Percentiles rank a stretch among this genome's conserved stretches.
Conservation (phyloP, 1,140 invertebrate genomes). For the Ceratina japonica region DNA sequence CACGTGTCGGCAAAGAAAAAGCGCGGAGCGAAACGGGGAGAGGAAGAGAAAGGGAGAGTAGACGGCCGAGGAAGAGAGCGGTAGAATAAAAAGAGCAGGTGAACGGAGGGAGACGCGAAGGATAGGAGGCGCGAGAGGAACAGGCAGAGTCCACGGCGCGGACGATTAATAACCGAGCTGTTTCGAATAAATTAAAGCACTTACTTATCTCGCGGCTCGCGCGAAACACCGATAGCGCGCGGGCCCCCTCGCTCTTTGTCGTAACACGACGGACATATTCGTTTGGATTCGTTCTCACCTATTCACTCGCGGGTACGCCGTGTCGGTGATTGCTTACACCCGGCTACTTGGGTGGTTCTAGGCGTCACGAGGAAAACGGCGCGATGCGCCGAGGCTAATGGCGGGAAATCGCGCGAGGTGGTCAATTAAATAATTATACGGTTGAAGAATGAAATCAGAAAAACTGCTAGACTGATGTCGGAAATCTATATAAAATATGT, state of each 20-base stretch:
- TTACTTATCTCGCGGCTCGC: conserved; percentile 72
- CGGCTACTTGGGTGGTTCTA: conserved; percentile 63
- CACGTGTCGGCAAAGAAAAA: background rate
- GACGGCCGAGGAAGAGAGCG: background rate
- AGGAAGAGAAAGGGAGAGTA: conserved; percentile 1
- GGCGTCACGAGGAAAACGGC: conserved; percentile 43
- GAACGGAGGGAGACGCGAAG: background rate
- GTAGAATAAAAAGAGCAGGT: conserved; percentile 18
- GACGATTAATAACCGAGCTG: conserved; percentile 78
- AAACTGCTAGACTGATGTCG: no score
- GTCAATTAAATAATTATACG: background rate
- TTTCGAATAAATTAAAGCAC: conserved; percentile 79
- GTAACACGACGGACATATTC: conserved; percentile 64
- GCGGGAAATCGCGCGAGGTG: background rate
- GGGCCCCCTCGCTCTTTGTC: conserved; percentile 64
- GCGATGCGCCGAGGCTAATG: conserved; percentile 22
- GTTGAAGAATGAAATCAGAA: no score
- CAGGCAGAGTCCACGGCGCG: conserved; percentile 53
- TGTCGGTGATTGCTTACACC: conserved; percentile 56
- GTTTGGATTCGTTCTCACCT: conserved; percentile 66
- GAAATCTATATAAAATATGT: no score
- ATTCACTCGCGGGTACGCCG: conserved; percentile 51
- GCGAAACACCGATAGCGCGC: conserved; percentile 67
- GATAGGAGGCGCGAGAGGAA: background rate
- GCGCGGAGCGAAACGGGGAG: background rate